These are phyloP conservation scores for Sebastes itinus DNA, from an alignment of 2,797 vertebrate species.

Conservation along the genomic window DNA sequence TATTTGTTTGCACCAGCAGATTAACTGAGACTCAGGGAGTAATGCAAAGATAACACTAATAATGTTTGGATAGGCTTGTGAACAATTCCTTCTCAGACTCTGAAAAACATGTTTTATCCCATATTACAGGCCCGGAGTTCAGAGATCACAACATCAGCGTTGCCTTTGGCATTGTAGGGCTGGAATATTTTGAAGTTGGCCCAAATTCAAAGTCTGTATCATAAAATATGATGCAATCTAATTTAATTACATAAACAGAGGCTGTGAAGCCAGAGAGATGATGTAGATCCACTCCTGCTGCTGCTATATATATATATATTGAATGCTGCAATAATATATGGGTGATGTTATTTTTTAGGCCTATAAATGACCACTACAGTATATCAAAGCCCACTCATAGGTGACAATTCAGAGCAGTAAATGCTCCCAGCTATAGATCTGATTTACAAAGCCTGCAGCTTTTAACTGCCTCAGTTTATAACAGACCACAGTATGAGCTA, in stretches of 20 bases:
- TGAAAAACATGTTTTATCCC: constrained; percentile 12
- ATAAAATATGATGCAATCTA: background rate
- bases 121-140: background rate
- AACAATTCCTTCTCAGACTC: constrained; percentile 31
- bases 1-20: constrained; percentile 28
- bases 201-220: background rate
- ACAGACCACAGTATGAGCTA: no score
- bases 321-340: background rate
- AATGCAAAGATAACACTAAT: constrained; percentile 27
- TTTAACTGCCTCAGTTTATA: no score
- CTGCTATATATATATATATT: background rate
- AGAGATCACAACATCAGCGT: background rate
- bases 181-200: background rate
- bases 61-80: constrained; percentile 29
- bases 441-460: constrained; percentile 33
- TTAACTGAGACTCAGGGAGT: constrained; percentile 19
- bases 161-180: background rate
- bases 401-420: constrained; percentile 26
- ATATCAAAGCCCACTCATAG: constrained; percentile 29
- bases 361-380: constrained; percentile 3
- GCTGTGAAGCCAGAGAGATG: background rate
- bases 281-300: background rate
- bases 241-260: background rate
- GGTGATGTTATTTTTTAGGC: background rate
- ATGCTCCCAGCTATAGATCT: constrained; percentile 23